Percentiles rank a stretch among this genome's conserved stretches.
Conservation (phyloP, 2,797 vertebrate genomes). For the Crax fasciolata region DNA sequence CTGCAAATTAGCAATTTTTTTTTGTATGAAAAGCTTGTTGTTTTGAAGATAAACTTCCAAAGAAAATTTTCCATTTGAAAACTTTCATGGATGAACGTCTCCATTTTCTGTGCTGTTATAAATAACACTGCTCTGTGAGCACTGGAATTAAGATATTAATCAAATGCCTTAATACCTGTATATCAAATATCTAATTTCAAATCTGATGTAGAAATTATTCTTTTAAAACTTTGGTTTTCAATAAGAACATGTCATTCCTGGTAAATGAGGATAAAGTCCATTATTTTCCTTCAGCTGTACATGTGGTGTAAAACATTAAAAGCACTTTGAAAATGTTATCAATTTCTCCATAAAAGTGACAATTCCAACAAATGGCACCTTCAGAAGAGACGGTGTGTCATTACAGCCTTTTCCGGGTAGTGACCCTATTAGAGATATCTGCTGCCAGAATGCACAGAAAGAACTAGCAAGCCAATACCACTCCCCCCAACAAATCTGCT, state of each 20-base stretch:
- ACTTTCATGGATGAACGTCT: neutral
- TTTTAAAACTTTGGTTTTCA: slow-evolving; percentile 7
- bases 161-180: neutral
- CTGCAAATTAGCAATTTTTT: neutral
- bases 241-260: neutral
- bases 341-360: slow-evolving; percentile 51
- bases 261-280: slow-evolving; percentile 45
- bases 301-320: slow-evolving; percentile 38
- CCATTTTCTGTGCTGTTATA: neutral
- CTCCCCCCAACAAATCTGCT: neutral
- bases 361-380: neutral
- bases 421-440: neutral
- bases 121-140: neutral
- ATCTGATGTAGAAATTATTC: neutral
- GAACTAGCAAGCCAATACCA: neutral
- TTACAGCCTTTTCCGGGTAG: neutral
- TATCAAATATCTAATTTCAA: neutral
- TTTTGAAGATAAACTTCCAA: slow-evolving; percentile 9
- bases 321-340: neutral
- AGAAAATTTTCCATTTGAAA: slow-evolving; percentile 14
- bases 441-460: neutral
- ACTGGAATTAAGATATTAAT: slow-evolving; percentile 16
- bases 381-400: neutral
- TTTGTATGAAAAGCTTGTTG: neutral
- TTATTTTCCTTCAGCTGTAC: slow-evolving; percentile 33